phyloP scores from a whole-genome alignment of 1,140 invertebrate genomes.

The Pantala flavescens region DNA sequence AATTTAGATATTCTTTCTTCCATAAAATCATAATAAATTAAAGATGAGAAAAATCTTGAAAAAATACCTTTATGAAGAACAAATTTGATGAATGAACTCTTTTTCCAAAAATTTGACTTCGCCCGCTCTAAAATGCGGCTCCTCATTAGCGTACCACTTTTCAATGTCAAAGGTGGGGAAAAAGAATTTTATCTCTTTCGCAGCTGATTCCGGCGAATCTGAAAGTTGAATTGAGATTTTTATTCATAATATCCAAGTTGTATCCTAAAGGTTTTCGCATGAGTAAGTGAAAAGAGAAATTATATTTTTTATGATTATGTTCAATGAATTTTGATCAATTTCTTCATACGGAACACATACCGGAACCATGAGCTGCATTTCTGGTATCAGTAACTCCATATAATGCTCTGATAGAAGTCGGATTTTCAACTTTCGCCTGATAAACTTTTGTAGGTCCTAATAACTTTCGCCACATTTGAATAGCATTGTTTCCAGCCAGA shows the following conservation, averaged over 20 bases:
- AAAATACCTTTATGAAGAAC: neutral
- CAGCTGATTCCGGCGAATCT: slow-evolving; percentile 68
- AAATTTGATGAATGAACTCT: neutral
- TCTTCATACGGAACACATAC: no score
- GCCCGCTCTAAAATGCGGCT: neutral
- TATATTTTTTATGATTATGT: no score
- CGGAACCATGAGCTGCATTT: slow-evolving; percentile 85
- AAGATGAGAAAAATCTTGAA: no score
- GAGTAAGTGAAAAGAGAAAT: no score
- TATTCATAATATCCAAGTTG: no score
- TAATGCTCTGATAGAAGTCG: slow-evolving; percentile 62
- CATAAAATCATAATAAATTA: no score
- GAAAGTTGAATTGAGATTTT: no score
- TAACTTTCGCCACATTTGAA: slow-evolving; percentile 64
- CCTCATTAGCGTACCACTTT: neutral
- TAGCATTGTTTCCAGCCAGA: slow-evolving; percentile 61
- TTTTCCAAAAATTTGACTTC: neutral
- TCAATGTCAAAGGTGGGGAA: slow-evolving; percentile 43
- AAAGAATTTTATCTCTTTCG: slow-evolving; percentile 67
- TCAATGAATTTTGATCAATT: no score
- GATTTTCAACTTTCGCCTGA: slow-evolving; percentile 63
- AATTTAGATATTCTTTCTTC: no score
- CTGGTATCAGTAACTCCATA: slow-evolving; percentile 85
- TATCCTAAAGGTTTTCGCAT: no score
- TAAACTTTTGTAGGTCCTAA: slow-evolving; percentile 84